These are phyloP conservation scores for Rhagium mordax DNA, from an alignment of 2,888 invertebrate genomes.

Conservation along the genomic window DNA sequence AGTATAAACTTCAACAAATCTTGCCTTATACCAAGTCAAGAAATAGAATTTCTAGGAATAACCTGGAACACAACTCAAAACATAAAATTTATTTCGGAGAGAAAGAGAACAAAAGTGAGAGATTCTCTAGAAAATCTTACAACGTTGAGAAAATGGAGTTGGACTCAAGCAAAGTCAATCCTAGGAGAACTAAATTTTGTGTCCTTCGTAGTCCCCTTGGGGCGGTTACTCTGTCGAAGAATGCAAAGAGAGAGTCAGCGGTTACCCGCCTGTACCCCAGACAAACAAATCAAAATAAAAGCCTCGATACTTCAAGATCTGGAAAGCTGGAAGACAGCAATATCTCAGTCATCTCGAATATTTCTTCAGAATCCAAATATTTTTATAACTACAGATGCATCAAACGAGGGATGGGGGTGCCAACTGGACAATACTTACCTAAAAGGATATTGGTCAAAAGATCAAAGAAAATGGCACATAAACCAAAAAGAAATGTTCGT, in stretches of 20 bases:
- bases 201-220: background rate
- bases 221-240: background rate
- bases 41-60: conserved; percentile 26
- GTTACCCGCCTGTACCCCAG: background rate
- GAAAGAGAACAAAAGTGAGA: background rate
- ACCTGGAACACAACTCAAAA: conserved; percentile 5
- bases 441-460: background rate
- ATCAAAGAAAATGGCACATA: background rate
- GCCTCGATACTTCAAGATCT: background rate
- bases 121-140: background rate
- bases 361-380: background rate
- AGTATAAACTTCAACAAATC: conserved; percentile 31
- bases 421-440: background rate
- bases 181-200: background rate
- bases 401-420: background rate
- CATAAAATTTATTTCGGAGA: conserved; percentile 9
- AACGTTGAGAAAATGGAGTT: background rate
- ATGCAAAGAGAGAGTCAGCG: background rate
- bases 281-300: background rate
- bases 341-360: background rate
- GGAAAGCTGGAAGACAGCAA: background rate
- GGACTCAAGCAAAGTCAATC: background rate
- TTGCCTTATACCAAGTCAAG: background rate
- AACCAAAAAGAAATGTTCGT: background rate
- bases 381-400: background rate